Conservation (phyloP, 2,797 vertebrate genomes). For the Falco novaeseelandiae region DNA sequence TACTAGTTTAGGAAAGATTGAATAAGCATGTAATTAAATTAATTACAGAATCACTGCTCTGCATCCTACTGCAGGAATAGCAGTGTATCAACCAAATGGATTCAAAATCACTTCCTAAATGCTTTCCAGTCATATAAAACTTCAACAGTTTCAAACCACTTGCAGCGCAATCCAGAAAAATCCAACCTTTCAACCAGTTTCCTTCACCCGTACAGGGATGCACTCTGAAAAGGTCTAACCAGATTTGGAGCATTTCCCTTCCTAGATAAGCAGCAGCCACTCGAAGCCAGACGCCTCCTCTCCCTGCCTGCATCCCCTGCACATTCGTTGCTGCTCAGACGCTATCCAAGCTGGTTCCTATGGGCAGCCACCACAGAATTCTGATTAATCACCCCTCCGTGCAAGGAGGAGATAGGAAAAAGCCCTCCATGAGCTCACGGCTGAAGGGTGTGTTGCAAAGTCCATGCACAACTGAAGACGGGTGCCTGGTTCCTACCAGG, state of each 20-base stretch:
- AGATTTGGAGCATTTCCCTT: not conserved
- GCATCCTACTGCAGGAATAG: slow-evolving; percentile 44
- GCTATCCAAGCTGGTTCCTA: not conserved
- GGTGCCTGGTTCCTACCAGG: not conserved
- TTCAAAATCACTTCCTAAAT: slow-evolving; percentile 48
- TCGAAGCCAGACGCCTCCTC: rapidly evolving
- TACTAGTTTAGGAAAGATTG: slow-evolving; percentile 53
- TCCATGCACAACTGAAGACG: rapidly evolving
- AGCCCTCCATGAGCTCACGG: not conserved
- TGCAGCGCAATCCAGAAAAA: not conserved
- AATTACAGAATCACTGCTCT: slow-evolving; percentile 64
- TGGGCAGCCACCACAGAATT: not conserved
- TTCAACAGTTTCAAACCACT: slow-evolving; percentile 34
- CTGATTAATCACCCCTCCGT: not conserved
- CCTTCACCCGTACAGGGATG: not conserved
- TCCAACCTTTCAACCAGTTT: not conserved
- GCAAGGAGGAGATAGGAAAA: not conserved
- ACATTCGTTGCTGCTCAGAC: rapidly evolving
- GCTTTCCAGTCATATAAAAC: slow-evolving; percentile 48
- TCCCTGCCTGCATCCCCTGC: not conserved
- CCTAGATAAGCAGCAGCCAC: not conserved
- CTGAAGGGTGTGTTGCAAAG: not conserved
- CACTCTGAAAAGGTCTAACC: rapidly evolving
- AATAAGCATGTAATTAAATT: slow-evolving; percentile 66
- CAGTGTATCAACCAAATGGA: slow-evolving; percentile 50